These are phyloP conservation scores for Drosophila yooni DNA, from an alignment of 2,888 invertebrate species.

Conservation along the genomic window DNA sequence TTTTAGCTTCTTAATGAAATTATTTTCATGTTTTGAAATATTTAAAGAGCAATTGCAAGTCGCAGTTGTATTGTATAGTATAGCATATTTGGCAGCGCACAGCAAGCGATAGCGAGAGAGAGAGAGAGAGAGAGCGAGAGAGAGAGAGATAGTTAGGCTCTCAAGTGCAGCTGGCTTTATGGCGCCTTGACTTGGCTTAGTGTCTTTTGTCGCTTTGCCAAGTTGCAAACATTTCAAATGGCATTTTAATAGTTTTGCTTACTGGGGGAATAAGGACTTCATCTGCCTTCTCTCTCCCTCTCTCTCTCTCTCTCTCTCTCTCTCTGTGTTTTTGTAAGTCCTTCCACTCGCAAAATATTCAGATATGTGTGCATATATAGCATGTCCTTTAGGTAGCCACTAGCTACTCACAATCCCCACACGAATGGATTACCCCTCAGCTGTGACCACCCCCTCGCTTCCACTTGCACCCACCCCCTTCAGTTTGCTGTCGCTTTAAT, in stretches of 20 bases:
- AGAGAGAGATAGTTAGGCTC: not conserved
- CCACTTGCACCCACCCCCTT: not conserved
- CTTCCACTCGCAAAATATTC: constrained; percentile 17
- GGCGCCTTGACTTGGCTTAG: constrained; percentile 10
- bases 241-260: constrained; percentile 70
- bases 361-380: constrained; percentile 12
- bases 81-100: not conserved
- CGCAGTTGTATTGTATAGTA: not conserved
- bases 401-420: not conserved
- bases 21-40: not conserved
- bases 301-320: not conserved
- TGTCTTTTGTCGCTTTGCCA: constrained; percentile 32
- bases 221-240: constrained; percentile 69
- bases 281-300: not conserved
- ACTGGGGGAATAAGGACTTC: not conserved
- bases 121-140: not conserved
- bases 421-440: not conserved
- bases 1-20: not conserved
- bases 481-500: not conserved
- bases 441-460: too few species aligned
- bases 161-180: constrained; percentile 12
- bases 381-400: constrained; percentile 24
- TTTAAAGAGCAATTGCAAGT: constrained; percentile 7
- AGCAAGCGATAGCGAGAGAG: not conserved
- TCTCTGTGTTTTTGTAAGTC: not conserved